Percentiles rank a stretch among this genome's conserved stretches.
Conservation (phyloP, 1,140 invertebrate species). For the Brachionus calyciflorus region DNA sequence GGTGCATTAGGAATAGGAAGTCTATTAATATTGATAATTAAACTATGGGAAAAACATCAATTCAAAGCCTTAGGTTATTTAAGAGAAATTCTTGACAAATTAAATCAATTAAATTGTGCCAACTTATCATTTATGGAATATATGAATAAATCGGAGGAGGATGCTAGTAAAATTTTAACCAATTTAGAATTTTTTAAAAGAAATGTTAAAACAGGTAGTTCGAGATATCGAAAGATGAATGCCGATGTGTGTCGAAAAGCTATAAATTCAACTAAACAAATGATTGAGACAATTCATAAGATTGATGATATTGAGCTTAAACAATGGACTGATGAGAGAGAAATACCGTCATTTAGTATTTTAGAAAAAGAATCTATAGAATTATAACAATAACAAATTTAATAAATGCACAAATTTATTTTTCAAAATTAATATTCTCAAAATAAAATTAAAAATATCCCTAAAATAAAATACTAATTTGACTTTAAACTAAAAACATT, state of each 20-base stretch:
- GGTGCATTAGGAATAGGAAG: slow-evolving; percentile 6
- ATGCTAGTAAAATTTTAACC: slow-evolving; percentile 11
- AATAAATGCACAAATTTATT: too few species aligned
- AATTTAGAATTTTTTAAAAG: slow-evolving; percentile 35
- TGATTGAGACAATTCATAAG: slow-evolving; percentile 22
- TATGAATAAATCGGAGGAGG: slow-evolving; percentile 43
- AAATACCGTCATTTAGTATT: too few species aligned
- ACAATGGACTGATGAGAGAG: neutral
- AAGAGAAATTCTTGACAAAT: slow-evolving; percentile 8
- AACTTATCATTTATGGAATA: slow-evolving; percentile 38
- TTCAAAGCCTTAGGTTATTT: slow-evolving; percentile 36
- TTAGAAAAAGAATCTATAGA: too few species aligned
- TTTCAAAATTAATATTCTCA: too few species aligned
- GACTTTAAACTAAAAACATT: too few species aligned
- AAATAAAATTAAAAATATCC: too few species aligned
- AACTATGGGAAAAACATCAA: slow-evolving; percentile 36
- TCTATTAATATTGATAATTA: slow-evolving; percentile 1
- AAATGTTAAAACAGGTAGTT: slow-evolving; percentile 21
- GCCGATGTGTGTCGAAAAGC: slow-evolving; percentile 9
- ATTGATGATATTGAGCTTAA: slow-evolving; percentile 35
- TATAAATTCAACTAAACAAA: neutral
- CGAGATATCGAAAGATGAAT: slow-evolving; percentile 31
- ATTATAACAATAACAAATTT: too few species aligned
- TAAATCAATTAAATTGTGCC: slow-evolving; percentile 11
- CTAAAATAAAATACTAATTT: too few species aligned